Evolutionary conservation across 1,140 invertebrate species (phyloP).

Genomic region (Drosophila sechellia): DNA sequence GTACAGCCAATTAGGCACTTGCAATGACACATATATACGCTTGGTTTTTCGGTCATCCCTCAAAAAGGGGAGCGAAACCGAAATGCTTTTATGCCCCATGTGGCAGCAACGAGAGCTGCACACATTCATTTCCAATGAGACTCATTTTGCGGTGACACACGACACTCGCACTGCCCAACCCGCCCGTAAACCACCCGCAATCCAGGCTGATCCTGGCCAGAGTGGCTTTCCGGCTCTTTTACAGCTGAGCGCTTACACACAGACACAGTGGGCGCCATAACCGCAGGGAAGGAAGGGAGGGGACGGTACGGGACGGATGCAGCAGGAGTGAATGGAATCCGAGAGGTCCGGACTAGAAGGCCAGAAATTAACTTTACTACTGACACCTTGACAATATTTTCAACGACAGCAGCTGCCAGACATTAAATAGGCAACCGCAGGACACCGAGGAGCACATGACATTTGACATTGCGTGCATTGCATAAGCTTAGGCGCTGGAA

Average conservation of each 20-base stretch:
- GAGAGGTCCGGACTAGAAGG: constrained; percentile 25
- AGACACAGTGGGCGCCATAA: constrained; percentile 55
- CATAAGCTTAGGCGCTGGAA: constrained; percentile 36
- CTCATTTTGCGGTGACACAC: constrained; percentile 77
- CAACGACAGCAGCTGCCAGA: constrained; percentile 42
- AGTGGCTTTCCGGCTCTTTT: constrained; percentile 75
- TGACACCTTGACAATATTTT: constrained; percentile 82
- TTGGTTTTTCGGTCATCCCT: constrained; percentile 24
- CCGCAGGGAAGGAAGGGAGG: constrained; percentile 36
- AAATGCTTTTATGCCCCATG: constrained; percentile 65
- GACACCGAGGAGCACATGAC: constrained; percentile 52
- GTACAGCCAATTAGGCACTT: background rate
- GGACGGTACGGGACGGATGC: background rate
- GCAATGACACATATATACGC: constrained; percentile 2
- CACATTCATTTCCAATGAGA: constrained; percentile 78
- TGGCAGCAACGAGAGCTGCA: constrained; percentile 42
- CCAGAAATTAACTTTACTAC: constrained; percentile 78
- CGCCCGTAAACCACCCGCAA: constrained; percentile 32
- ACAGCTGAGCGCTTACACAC: constrained; percentile 72
- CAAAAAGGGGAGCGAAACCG: constrained; percentile 54
- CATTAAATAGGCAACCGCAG: constrained; percentile 45
- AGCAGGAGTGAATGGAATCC: background rate
- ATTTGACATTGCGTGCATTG: constrained; percentile 62
- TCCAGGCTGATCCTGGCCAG: constrained; percentile 57
- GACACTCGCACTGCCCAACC: constrained; percentile 19